phyloP scores from a whole-genome alignment of 2,797 vertebrate species.

The Oreortyx pictus region DNA sequence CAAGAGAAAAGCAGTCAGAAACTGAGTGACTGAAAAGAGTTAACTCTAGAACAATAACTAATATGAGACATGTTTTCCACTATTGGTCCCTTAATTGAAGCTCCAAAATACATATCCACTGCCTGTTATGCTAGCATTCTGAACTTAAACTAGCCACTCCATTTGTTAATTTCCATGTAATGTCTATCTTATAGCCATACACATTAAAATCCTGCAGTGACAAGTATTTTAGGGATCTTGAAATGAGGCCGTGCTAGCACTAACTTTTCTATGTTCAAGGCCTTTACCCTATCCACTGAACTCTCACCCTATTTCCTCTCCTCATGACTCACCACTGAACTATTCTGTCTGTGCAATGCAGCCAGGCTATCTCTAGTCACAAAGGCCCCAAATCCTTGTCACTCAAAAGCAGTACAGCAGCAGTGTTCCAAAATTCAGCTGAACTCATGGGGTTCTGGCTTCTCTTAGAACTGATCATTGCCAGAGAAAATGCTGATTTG shows the following conservation, averaged over 20 bases:
- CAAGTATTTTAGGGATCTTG: neutral
- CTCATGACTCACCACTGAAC: conserved; percentile 42
- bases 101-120: neutral
- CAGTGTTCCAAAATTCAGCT: neutral
- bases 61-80: neutral
- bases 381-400: neutral
- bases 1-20: neutral
- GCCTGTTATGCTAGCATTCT: neutral
- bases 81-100: neutral
- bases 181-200: neutral
- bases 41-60: neutral
- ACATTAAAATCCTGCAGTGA: neutral
- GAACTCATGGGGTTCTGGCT: neutral
- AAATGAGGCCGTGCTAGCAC: neutral
- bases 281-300: conserved; percentile 44
- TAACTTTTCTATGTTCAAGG: conserved; percentile 16
- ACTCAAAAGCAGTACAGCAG: neutral
- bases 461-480: neutral
- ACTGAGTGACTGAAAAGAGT: neutral
- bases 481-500: conserved; percentile 9
- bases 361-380: neutral
- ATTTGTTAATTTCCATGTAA: fast-evolving
- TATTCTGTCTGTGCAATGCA: neutral
- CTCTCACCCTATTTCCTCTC: conserved; percentile 17
- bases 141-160: neutral